Conservation (phyloP, 64 coral and sea anemone species). For the Montipora sp. region DNA sequence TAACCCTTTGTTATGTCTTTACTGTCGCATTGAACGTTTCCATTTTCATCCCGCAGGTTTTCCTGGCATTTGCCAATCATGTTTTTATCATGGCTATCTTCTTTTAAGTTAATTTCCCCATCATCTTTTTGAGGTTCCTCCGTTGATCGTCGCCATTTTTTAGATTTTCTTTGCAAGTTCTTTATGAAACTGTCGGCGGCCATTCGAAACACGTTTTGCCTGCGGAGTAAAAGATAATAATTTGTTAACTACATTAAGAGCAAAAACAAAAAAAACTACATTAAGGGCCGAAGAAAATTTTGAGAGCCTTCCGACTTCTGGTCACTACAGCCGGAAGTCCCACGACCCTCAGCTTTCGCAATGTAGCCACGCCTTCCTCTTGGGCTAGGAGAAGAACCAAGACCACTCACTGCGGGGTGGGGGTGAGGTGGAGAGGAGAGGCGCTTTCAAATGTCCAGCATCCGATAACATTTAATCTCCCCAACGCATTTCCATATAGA, state of each 20-base stretch:
- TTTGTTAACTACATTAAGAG: not conserved
- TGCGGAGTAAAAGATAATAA: not conserved
- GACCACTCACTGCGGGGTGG: too few species aligned
- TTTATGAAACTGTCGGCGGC: conserved; percentile 68
- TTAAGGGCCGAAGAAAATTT: not conserved
- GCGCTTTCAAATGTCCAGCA: not conserved
- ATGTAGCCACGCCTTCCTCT: too few species aligned
- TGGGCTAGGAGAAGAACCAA: too few species aligned
- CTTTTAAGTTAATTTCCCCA: conserved; percentile 33
- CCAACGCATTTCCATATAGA: not conserved
- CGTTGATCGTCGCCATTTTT: conserved; percentile 79
- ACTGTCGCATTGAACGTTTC: not conserved
- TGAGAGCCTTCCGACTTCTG: not conserved
- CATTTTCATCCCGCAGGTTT: conserved; percentile 3
- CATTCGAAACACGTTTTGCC: conserved; percentile 65
- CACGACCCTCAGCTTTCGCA: too few species aligned
- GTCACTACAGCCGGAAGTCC: too few species aligned
- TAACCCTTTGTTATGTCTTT: not conserved
- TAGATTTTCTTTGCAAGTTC: conserved; percentile 77
- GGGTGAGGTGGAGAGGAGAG: too few species aligned
- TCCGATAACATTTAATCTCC: not conserved
- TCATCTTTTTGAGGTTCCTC: conserved; percentile 54
- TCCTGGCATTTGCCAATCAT: not conserved
- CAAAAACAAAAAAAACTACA: not conserved
- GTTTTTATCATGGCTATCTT: conserved; percentile 2